Evolutionary conservation across 2,113 vertebrate genomes (phyloP).

Genomic region (Emydocephalus ijimae): DNA sequence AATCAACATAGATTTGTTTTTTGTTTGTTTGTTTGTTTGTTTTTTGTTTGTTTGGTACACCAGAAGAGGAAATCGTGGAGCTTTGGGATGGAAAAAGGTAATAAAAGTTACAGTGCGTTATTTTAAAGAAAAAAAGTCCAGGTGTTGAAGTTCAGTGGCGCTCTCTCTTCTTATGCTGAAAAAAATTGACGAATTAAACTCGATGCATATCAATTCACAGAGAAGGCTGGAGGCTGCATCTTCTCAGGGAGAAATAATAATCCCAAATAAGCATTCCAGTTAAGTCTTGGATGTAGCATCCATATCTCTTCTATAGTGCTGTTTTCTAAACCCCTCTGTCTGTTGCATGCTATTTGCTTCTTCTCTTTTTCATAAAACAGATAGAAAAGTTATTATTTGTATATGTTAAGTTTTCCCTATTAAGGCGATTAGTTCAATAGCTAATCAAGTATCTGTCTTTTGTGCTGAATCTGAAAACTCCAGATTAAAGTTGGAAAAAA

Average conservation of each 20-base stretch:
- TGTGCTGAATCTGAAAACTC: not conserved
- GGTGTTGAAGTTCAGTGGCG: not conserved
- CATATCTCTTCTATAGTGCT: not conserved
- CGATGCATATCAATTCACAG: not conserved
- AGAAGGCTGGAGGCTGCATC: not conserved
- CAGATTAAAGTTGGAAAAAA: not conserved
- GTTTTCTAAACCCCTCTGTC: not conserved
- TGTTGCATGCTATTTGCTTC: too few species aligned
- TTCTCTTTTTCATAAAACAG: not conserved
- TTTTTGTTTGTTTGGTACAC: not conserved
- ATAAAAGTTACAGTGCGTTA: not conserved
- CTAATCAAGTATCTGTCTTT: not conserved
- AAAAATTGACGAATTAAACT: not conserved
- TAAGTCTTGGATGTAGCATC: not conserved
- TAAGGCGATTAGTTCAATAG: not conserved
- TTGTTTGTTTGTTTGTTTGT: not conserved
- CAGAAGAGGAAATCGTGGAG: not conserved
- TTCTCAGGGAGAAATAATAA: not conserved
- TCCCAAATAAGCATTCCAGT: not conserved
- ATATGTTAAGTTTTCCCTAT: not conserved
- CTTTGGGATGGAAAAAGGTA: not conserved
- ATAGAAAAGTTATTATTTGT: not conserved
- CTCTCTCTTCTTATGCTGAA: not conserved
- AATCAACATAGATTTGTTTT: accelerated
- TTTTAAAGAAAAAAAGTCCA: not conserved